These are phyloP conservation scores for Halcyon badia DNA, from an alignment of 2,797 vertebrate genomes.

Conservation along the genomic window DNA sequence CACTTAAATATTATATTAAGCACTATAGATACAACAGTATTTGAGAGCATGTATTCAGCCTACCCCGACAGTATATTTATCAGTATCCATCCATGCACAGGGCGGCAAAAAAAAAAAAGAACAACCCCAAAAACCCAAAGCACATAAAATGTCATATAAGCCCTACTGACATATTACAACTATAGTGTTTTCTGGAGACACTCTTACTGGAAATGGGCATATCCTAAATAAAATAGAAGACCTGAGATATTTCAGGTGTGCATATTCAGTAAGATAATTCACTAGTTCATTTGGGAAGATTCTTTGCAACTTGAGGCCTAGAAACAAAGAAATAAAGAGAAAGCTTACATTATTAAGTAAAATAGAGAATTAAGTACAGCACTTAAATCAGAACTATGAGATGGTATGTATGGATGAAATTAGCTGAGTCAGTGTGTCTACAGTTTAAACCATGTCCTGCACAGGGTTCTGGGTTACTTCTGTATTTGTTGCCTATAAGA, in stretches of 20 bases:
- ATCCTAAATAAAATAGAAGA: slow-evolving; percentile 12
- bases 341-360: slow-evolving; percentile 51
- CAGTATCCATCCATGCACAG: slow-evolving; percentile 28
- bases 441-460: neutral
- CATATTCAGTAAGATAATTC: slow-evolving; percentile 50
- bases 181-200: neutral
- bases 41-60: neutral
- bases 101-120: neutral
- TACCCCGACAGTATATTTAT: slow-evolving; percentile 11
- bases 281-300: slow-evolving; percentile 21
- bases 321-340: slow-evolving; percentile 61
- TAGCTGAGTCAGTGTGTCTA: neutral
- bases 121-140: neutral
- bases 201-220: slow-evolving; percentile 14
- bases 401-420: neutral
- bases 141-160: neutral
- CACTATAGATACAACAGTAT: neutral
- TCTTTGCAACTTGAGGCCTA: slow-evolving; percentile 67
- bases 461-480: neutral
- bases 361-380: neutral
- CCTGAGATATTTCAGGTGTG: slow-evolving; percentile 65
- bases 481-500: neutral
- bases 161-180: neutral
- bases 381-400: neutral
- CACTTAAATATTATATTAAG: neutral